These are phyloP conservation scores for Lineus longissimus DNA, from an alignment of 1,140 invertebrate species.

Conservation along the genomic window DNA sequence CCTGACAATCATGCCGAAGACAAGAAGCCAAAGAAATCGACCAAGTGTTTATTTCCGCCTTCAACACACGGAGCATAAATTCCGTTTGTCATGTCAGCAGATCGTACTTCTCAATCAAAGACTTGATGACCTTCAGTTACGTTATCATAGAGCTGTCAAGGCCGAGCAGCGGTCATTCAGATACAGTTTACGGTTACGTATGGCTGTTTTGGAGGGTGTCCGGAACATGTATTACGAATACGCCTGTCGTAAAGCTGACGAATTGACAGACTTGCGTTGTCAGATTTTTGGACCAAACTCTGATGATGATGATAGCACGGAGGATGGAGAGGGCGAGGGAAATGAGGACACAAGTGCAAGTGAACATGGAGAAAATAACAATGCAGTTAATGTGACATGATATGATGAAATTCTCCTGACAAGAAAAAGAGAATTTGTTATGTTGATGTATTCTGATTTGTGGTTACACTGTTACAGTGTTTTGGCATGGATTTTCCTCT, in stretches of 20 bases:
- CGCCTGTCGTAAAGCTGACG: slow-evolving; percentile 34
- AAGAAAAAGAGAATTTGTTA: not conserved
- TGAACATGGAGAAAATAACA: too few relatives aligned
- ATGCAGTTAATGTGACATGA: too few relatives aligned
- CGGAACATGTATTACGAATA: slow-evolving; percentile 44
- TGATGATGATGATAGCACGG: slow-evolving; percentile 17
- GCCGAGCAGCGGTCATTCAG: slow-evolving; percentile 33
- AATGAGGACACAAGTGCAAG: too few relatives aligned
- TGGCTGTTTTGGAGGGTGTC: slow-evolving; percentile 37
- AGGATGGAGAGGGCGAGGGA: slow-evolving; percentile 2
- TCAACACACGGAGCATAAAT: slow-evolving; percentile 11
- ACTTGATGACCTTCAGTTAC: slow-evolving; percentile 30
- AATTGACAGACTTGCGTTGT: slow-evolving; percentile 29
- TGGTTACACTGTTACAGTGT: too few relatives aligned
- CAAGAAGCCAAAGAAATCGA: too few relatives aligned
- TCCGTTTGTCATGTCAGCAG: slow-evolving; percentile 34
- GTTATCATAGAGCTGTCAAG: slow-evolving; percentile 33
- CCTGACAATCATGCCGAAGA: too few relatives aligned
- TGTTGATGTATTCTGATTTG: too few relatives aligned
- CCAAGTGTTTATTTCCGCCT: not conserved
- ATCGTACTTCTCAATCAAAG: slow-evolving; percentile 33
- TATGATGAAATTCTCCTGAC: too few relatives aligned
- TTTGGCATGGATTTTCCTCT: too few relatives aligned
- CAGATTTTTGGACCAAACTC: slow-evolving; percentile 26
- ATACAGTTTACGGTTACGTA: slow-evolving; percentile 36